Evolutionary conservation across 2,888 invertebrate genomes (phyloP), one percentile per base, ranked within the genome.

Genomic region (Elmis aenea): DNA sequence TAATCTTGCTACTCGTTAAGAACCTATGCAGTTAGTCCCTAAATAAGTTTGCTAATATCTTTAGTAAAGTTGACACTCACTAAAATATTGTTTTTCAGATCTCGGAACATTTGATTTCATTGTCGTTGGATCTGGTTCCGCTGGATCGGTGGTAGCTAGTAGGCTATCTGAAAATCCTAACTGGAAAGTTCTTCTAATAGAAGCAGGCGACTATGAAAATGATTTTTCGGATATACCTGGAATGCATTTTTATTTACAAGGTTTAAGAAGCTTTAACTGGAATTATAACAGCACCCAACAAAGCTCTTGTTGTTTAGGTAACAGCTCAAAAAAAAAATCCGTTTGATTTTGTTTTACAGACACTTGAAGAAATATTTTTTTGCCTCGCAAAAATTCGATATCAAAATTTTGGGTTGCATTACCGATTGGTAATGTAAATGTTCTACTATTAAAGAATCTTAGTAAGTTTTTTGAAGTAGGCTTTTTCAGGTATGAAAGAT

Each of bases 121-220:
- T 45, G 77, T 82, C 28, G 73, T 81, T 22, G 81, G 81, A 0
- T 79, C 79, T 0, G 81, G 81, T 0, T 77, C 79, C 1, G 77
- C 75, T 0, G 81, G 82, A 0, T 74, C 81, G 0, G 79, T 79
- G 36, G 74, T 80, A 2, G 82, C 82, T 0, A 74, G 76, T 12
- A 62, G 82, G 26, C 69, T 83, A 4, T 76, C 79, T 0, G 83
- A 82, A 55, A 75, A 80, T 15, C 73, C 76, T 0, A 71, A 76
- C 52, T 79, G 79, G 74, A 70, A 75, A 21, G 81, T 82, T 2
- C 63, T 83, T 23, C 61, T 83, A 5, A 56, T 83, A 13, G 83
- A 83, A 70, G 83, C 83, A 32, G 83, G 74, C 2, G 42, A 29
- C 9, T 6, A 25, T 6, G 42, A 42, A 37, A 33, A 26, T 3